Evolutionary conservation across 2,888 invertebrate genomes (phyloP), one percentile per base, ranked within the genome.

Genomic region (Zhengitettix transpicula): DNA sequence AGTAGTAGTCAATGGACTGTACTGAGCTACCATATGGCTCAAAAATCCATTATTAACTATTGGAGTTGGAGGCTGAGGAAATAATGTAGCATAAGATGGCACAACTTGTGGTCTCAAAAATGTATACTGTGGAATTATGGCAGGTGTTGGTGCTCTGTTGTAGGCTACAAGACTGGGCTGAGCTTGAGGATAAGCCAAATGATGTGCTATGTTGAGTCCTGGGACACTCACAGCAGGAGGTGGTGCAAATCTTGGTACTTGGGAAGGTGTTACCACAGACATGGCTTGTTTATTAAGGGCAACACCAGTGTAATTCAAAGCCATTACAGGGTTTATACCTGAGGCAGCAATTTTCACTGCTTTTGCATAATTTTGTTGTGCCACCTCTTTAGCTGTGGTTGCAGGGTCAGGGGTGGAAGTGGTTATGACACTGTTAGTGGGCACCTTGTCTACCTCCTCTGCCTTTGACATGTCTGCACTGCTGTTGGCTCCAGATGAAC

Each of bases 321-420:
- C 82, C 61, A 81, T 80, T 51, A 83, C 71, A 16, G 79, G 79
- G 66, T 75, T 78, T 69, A 69, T 61, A 52, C 52, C 52, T 14
- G 55, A 28, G 15, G 77, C 77, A 10, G 81, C 82, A 64, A 81
- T 71, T 69, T 84, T 83, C 56, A 87, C 77, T 14, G 84, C 85
- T 71, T 86, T 86, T 47, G 86, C 84, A 72, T 88, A 88, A 71
- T 84, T 88, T 74, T 88, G 88, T 71, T 88, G 88, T 51, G 88
- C 88, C 64, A 87, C 85, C 69, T 88, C 88, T 71, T 88, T 88
- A 68, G 88, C 88, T 64, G 86, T 72, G 54, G 83, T 75, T 57
- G 81, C 84, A 65, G 69, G 71, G 67, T 70, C 69, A 68, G 68
- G 67, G 65, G 64, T 66, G 58, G n/a, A 51, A 57, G 42, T 40